Percentiles rank a stretch among this genome's conserved stretches.
These are phyloP conservation scores for Polyommatus iphigenia DNA, from an alignment of 2,888 invertebrate species.

Conservation along the genomic window DNA sequence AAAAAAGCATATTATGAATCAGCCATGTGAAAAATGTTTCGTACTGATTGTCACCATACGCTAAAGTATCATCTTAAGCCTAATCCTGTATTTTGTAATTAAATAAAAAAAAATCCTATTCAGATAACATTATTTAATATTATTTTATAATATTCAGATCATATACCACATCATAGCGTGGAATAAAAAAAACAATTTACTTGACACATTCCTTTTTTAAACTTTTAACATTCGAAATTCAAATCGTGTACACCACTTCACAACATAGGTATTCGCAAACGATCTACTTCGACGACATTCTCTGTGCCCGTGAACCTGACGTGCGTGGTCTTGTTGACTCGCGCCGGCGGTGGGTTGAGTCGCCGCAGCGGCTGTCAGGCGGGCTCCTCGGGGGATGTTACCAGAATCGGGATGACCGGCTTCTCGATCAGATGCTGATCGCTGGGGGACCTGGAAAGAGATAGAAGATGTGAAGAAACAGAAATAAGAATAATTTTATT, in stretches of 20 bases:
- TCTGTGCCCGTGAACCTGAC: conserved; percentile 36
- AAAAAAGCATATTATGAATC: too few relatives aligned
- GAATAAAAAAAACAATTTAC: neutral
- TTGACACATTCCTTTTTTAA: neutral
- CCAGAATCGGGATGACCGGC: conserved; percentile 68
- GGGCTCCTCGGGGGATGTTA: conserved; percentile 68
- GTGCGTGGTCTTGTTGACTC: conserved; percentile 25
- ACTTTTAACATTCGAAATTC: neutral
- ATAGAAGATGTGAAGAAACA: neutral
- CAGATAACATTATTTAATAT: too few relatives aligned
- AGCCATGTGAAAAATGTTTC: neutral
- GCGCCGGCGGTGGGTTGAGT: conserved; percentile 38
- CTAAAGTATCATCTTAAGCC: too few relatives aligned
- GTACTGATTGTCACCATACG: neutral
- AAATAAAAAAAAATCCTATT: too few relatives aligned
- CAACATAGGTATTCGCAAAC: conserved; percentile 9
- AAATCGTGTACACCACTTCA: neutral
- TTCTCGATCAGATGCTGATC: conserved; percentile 55
- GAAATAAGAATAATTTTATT: too few relatives aligned
- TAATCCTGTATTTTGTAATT: too few relatives aligned
- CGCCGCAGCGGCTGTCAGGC: conserved; percentile 52
- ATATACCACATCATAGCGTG: too few relatives aligned
- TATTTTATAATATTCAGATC: too few relatives aligned
- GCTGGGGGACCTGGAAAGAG: conserved; percentile 62
- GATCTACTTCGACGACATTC: conserved; percentile 39